Evolutionary conservation across 64 coral and sea anemone genomes (phyloP).

Genomic region (Exaiptasia diaphana): DNA sequence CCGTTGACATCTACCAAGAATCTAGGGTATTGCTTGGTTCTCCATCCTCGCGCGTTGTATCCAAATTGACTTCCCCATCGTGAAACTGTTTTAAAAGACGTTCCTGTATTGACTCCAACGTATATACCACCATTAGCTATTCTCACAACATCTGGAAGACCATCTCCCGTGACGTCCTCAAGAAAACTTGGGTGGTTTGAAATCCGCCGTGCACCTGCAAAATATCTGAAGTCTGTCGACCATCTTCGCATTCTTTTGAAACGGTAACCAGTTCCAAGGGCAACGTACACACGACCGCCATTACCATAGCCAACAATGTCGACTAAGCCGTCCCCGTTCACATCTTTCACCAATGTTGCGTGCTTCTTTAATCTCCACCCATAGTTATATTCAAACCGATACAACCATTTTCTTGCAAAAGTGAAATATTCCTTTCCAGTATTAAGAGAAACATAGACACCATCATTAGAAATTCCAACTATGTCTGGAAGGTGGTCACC

Average conservation of each 20-base stretch:
- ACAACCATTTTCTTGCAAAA: neutral
- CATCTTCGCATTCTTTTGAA: neutral
- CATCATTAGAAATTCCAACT: neutral
- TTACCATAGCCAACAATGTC: conserved; percentile 15
- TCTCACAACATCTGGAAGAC: conserved; percentile 4
- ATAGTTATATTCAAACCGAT: neutral
- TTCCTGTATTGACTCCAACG: neutral
- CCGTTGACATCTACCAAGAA: conserved; percentile 17
- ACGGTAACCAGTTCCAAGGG: neutral
- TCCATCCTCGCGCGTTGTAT: neutral
- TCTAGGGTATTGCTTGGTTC: neutral
- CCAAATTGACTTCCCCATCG: neutral
- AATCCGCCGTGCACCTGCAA: neutral
- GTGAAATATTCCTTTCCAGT: conserved; percentile 1
- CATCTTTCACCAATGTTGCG: neutral
- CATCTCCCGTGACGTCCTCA: conserved; percentile 12
- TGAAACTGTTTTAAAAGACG: neutral
- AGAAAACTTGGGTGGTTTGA: neutral
- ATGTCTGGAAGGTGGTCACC: conserved; percentile 21
- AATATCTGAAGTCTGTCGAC: neutral
- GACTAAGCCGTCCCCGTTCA: conserved; percentile 14
- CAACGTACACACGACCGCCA: neutral
- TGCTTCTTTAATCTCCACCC: neutral
- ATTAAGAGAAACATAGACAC: neutral
- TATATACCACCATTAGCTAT: neutral